These are phyloP conservation scores for Plebejus melissa DNA, from an alignment of 2,888 invertebrate genomes.

Conservation along the genomic window DNA sequence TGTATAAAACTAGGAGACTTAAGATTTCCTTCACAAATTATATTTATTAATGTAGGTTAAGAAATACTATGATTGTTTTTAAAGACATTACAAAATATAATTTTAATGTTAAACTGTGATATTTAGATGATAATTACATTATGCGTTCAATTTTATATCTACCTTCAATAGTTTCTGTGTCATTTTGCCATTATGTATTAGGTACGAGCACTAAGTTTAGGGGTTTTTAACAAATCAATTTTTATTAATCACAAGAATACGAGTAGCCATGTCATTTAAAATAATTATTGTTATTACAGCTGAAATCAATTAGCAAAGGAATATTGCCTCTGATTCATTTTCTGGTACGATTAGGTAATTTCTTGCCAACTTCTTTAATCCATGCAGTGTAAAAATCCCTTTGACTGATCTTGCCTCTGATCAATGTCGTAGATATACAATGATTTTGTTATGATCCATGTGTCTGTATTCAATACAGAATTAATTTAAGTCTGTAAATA, in stretches of 20 bases:
- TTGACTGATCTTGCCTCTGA: slow-evolving; percentile 6
- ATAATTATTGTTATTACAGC: too few relatives aligned
- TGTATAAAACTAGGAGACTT: slow-evolving; percentile 59
- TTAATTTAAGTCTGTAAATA: slow-evolving; percentile 25
- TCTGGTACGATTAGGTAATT: background rate
- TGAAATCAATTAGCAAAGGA: background rate
- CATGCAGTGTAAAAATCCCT: background rate
- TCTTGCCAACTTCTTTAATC: slow-evolving; percentile 10
- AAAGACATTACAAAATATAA: slow-evolving; percentile 59
- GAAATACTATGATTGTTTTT: slow-evolving; percentile 70
- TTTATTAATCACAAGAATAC: too few relatives aligned
- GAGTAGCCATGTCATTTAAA: too few relatives aligned
- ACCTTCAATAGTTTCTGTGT: slow-evolving; percentile 20
- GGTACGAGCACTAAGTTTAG: background rate
- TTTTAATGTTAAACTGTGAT: slow-evolving; percentile 76
- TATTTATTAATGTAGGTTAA: slow-evolving; percentile 74
- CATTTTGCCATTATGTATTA: slow-evolving; percentile 21
- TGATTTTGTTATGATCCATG: background rate
- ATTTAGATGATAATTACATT: slow-evolving; percentile 62
- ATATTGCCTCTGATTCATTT: background rate
- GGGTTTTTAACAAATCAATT: background rate
- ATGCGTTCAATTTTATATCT: slow-evolving; percentile 31
- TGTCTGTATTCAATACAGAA: slow-evolving; percentile 23
- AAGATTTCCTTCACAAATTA: slow-evolving; percentile 57
- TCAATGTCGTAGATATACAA: background rate